Percentiles rank a stretch among this genome's conserved stretches.
Conservation (phyloP, 2,113 vertebrate species). For the Pterocles orientalis region DNA sequence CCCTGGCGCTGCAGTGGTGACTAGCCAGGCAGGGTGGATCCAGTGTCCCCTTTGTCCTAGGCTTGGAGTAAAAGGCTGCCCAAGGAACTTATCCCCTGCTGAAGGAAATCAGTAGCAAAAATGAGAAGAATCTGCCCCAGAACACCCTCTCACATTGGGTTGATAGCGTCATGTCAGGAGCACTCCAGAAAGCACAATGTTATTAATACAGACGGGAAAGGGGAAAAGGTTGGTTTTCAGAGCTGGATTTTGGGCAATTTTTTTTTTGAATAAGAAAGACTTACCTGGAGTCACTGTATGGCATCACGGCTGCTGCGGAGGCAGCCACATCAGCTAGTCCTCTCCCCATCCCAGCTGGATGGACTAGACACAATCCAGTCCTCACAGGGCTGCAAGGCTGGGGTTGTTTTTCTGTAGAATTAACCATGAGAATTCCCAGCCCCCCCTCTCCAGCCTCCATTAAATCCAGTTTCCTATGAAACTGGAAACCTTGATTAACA, state of each 20-base stretch:
- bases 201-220: neutral
- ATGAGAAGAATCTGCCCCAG: neutral
- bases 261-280: neutral
- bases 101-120: neutral
- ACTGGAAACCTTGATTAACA: conserved; percentile 14
- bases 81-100: neutral
- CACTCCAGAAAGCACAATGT: neutral
- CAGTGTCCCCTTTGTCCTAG: neutral
- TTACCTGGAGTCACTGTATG: neutral
- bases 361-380: neutral
- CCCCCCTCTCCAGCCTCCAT: neutral
- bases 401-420: neutral
- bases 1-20: fast-evolving
- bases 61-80: neutral
- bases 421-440: neutral
- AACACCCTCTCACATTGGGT: neutral
- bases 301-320: neutral
- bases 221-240: neutral
- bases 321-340: neutral
- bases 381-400: neutral
- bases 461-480: neutral
- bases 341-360: neutral
- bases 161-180: neutral
- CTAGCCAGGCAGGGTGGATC: neutral
- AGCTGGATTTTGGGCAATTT: neutral